Conservation (phyloP, 1,140 invertebrate species). For the Halictus rubicundus region DNA sequence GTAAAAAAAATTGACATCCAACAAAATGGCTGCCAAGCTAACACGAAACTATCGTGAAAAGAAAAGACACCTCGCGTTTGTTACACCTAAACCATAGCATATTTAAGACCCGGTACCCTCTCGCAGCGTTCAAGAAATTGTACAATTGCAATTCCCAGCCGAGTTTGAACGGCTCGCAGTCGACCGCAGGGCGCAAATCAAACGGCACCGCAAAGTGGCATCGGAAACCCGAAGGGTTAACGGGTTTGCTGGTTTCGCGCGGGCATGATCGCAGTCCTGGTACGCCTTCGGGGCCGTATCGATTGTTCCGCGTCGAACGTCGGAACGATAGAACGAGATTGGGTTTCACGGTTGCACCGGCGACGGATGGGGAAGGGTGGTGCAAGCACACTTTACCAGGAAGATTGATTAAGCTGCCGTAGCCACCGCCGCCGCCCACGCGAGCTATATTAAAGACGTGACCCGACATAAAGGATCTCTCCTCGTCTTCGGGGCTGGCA, state of each 20-base stretch:
- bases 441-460: conserved; percentile 77
- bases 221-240: too few species aligned
- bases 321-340: conserved; percentile 43
- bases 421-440: conserved; percentile 59
- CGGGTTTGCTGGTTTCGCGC: not conserved
- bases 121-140: too few species aligned
- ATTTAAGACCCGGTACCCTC: too few species aligned
- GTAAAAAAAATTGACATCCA: too few species aligned
- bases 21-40: too few species aligned
- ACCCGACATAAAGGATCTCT: conserved; percentile 72
- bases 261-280: not conserved
- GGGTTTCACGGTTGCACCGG: conserved; percentile 59
- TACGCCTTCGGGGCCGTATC: conserved; percentile 24
- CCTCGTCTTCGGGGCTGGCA: conserved; percentile 30
- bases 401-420: conserved; percentile 73
- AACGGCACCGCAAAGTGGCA: too few species aligned
- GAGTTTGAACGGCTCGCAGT: too few species aligned
- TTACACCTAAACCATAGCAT: too few species aligned
- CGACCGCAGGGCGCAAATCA: too few species aligned
- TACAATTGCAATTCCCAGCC: too few species aligned
- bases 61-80: too few species aligned
- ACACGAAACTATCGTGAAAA: too few species aligned
- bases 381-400: conserved; percentile 50
- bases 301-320: conserved; percentile 53
- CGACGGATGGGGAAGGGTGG: conserved; percentile 35